phyloP scores from a whole-genome alignment of 2,797 vertebrate genomes.

The Pitangus sulphuratus region DNA sequence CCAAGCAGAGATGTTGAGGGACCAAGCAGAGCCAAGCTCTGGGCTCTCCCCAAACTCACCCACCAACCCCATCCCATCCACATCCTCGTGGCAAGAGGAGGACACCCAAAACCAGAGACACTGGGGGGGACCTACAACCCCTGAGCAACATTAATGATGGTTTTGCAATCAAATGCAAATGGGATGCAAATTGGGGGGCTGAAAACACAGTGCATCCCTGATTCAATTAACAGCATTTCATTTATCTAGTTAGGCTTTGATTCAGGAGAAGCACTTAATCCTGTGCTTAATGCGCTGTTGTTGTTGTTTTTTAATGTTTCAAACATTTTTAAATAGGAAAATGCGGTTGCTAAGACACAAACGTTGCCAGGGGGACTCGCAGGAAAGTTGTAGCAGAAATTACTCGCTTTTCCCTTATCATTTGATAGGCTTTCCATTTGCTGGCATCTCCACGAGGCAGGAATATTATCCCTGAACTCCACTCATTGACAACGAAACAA shows the following conservation, averaged over 20 bases:
- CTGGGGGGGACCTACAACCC: background rate
- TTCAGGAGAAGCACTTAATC: constrained; percentile 44
- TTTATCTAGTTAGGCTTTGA: constrained; percentile 61
- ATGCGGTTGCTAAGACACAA: constrained; percentile 49
- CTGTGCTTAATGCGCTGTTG: constrained; percentile 15
- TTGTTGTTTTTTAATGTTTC: constrained; percentile 23
- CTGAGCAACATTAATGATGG: background rate
- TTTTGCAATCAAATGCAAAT: constrained; percentile 48
- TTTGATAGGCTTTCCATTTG: background rate
- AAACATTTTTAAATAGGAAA: constrained; percentile 46
- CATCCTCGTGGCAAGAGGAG: background rate
- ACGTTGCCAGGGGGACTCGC: background rate
- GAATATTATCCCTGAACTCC: background rate
- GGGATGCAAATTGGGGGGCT: constrained; percentile 41
- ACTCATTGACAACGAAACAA: background rate
- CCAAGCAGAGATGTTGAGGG: background rate
- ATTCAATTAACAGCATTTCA: constrained; percentile 63
- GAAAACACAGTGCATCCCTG: constrained; percentile 51
- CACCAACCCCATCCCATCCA: background rate
- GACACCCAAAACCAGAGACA: background rate
- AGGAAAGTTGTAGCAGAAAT: constrained; percentile 22
- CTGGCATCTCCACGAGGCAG: background rate
- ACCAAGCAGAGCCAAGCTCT: background rate
- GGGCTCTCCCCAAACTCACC: background rate
- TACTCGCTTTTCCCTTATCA: background rate